Percentiles rank a stretch among this genome's conserved stretches.
Evolutionary conservation across 2,113 vertebrate genomes (phyloP).

Genomic region (Stictonetta naevosa): DNA sequence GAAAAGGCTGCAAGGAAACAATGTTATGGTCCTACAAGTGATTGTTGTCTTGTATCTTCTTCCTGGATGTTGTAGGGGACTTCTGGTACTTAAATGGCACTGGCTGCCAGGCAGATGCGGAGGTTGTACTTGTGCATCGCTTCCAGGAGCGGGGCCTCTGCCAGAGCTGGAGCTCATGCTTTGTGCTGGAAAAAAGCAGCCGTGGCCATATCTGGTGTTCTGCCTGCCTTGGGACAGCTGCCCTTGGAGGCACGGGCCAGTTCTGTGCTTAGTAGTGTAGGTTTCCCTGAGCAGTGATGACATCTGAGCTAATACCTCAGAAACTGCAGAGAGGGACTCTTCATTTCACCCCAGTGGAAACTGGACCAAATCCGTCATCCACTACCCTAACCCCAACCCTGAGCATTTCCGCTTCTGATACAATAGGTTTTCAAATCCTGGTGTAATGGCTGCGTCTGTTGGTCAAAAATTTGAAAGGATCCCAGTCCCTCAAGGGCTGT

Average conservation of each 20-base stretch:
- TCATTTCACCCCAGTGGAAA: neutral
- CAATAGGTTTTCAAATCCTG: neutral
- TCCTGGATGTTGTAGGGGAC: neutral
- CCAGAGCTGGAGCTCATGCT: neutral
- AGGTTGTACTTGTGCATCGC: neutral
- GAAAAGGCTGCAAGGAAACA: neutral
- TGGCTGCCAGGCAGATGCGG: neutral
- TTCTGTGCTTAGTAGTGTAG: neutral
- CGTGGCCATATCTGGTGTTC: neutral
- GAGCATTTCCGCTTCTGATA: neutral
- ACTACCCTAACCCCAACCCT: neutral
- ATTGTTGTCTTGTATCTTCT: neutral
- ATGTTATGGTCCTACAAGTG: neutral
- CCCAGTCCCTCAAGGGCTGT: neutral
- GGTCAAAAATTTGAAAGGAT: neutral
- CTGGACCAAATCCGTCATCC: neutral
- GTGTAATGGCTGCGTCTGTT: accelerated
- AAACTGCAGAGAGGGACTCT: neutral
- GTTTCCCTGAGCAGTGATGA: neutral
- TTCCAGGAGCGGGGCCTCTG: neutral
- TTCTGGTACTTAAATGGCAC: neutral
- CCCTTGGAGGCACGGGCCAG: neutral
- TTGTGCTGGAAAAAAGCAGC: neutral
- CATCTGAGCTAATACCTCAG: neutral
- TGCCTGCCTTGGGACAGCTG: neutral